phyloP scores from a whole-genome alignment of 2,888 invertebrate species.

The Scaptomyza flava region DNA sequence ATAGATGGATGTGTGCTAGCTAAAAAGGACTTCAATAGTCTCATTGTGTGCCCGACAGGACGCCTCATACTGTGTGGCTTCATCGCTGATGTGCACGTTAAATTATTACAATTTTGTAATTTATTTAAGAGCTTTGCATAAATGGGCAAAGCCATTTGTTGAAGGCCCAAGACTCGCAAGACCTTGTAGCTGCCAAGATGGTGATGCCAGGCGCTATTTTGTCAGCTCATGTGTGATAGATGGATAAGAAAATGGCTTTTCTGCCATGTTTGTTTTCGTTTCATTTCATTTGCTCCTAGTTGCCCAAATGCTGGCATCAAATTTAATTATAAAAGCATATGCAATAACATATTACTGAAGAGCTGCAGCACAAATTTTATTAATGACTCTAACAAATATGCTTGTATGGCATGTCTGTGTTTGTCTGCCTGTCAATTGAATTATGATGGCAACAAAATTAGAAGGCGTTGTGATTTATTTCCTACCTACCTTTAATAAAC shows the following conservation, averaged over 20 bases:
- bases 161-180: constrained; percentile 6
- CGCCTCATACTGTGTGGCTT: constrained; percentile 24
- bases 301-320: constrained; percentile 50
- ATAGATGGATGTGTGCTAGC: background rate
- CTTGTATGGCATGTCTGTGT: constrained; percentile 3
- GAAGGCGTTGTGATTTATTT: constrained; percentile 50
- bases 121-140: constrained; percentile 79
- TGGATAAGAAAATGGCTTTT: constrained; percentile 44
- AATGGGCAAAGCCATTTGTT: constrained; percentile 70
- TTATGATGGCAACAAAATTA: constrained; percentile 47
- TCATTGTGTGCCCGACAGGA: constrained; percentile 26
- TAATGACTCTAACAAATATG: constrained; percentile 65
- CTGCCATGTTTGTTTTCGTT: constrained; percentile 44
- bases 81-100: constrained; percentile 52
- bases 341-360: constrained; percentile 15
- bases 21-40: constrained; percentile 41
- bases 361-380: constrained; percentile 21
- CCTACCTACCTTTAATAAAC: background rate
- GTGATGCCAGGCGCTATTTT: constrained; percentile 16
- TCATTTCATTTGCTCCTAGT: constrained; percentile 14
- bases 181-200: background rate
- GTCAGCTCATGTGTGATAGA: constrained; percentile 48
- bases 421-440: constrained; percentile 35
- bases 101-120: constrained; percentile 81
- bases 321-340: constrained; percentile 62